Evolutionary conservation across 2,888 invertebrate genomes (phyloP).

Genomic region (Bombylius discolor): DNA sequence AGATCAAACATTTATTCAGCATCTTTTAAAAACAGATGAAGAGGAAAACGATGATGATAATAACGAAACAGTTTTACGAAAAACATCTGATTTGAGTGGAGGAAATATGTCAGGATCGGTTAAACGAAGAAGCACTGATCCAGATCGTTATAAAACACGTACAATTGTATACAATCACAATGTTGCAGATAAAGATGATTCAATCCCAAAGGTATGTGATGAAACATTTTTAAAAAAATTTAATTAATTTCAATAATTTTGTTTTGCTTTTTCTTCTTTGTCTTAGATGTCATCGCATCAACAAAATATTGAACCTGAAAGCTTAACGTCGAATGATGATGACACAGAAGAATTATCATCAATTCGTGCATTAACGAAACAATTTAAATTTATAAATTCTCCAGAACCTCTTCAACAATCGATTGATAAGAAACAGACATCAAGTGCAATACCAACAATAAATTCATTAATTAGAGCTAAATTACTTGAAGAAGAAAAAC

Average conservation of each 20-base stretch:
- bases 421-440: not conserved
- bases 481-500: constrained; percentile 16
- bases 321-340: constrained; percentile 16
- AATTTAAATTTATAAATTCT: constrained; percentile 28
- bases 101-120: constrained; percentile 3
- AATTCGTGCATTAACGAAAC: constrained; percentile 28
- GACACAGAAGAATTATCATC: constrained; percentile 20
- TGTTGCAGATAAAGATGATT: not conserved
- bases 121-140: constrained; percentile 46
- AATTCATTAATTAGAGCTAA: constrained; percentile 2
- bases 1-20: not conserved
- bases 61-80: constrained; percentile 2
- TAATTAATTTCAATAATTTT: not conserved
- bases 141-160: constrained; percentile 61
- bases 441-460: constrained; percentile 6
- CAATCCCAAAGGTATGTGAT: not conserved
- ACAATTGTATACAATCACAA: constrained; percentile 37
- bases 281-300: constrained; percentile 3
- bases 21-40: not conserved
- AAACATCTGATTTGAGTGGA: not conserved
- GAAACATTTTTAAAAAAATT: too few relatives aligned
- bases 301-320: constrained; percentile 11
- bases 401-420: constrained; percentile 28
- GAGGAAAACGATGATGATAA: not conserved
- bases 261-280: not conserved